Evolutionary conservation across 2,113 vertebrate genomes (phyloP).

Genomic region (Brachypteracias leptosomus): DNA sequence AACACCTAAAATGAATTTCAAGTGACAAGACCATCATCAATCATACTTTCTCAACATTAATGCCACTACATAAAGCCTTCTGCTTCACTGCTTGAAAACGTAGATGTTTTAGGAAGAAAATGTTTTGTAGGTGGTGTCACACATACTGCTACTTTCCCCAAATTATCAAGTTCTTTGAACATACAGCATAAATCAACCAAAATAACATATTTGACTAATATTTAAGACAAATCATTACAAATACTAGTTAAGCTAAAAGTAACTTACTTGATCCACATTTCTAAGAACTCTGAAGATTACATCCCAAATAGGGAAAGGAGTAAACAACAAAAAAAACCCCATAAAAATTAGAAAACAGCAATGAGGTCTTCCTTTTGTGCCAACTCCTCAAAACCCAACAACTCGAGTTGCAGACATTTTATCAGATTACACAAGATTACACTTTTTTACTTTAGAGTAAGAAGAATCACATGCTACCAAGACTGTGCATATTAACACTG

Average conservation of each 20-base stretch:
- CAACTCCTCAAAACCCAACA: neutral
- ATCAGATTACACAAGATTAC: neutral
- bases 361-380: neutral
- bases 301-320: neutral
- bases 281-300: neutral
- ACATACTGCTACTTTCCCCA: neutral
- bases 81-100: conserved; percentile 63
- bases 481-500: neutral
- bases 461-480: neutral
- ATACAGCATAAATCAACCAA: neutral
- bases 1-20: conserved; percentile 73
- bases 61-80: conserved; percentile 60
- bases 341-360: neutral
- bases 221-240: neutral
- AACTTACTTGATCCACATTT: neutral
- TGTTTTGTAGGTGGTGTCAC: neutral
- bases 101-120: conserved; percentile 48
- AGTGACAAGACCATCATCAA: conserved; percentile 74
- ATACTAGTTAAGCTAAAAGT: neutral
- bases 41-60: conserved; percentile 71
- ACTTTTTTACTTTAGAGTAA: too few species aligned
- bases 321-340: neutral
- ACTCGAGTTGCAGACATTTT: neutral
- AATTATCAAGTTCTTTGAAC: neutral
- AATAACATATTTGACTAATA: neutral